Evolutionary conservation across 2,113 vertebrate species (phyloP).

Genomic region (Boulengeromyrus knoepffleri): DNA sequence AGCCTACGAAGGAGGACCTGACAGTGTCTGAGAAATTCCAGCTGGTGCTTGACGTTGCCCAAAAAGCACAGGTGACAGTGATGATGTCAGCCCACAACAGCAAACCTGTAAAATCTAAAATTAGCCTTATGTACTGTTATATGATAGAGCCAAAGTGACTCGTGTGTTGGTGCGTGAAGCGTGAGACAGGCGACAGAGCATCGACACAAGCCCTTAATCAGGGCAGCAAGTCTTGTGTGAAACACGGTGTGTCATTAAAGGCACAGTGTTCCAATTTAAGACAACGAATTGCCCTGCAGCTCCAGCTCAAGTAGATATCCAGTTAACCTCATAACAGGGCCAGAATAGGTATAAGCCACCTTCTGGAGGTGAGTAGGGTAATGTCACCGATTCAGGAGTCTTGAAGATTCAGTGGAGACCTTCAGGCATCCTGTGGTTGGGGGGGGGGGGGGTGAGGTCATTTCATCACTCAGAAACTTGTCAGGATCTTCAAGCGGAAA

Average conservation of each 20-base stretch:
- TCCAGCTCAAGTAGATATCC: background rate
- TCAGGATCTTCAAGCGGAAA: background rate
- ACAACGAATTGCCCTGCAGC: background rate
- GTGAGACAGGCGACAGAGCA: background rate
- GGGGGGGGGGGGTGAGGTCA: background rate
- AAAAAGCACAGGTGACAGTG: slow-evolving; percentile 84
- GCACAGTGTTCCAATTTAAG: background rate
- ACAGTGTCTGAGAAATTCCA: slow-evolving; percentile 97
- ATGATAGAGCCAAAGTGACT: background rate
- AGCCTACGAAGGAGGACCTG: slow-evolving; percentile 87
- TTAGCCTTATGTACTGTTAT: background rate
- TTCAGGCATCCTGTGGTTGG: background rate
- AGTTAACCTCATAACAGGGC: background rate
- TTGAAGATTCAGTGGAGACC: background rate
- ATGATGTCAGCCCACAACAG: background rate
- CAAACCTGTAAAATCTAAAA: background rate
- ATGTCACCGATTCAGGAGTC: background rate
- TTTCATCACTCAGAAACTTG: background rate
- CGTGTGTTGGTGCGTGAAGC: background rate
- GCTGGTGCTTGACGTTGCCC: slow-evolving; percentile 91
- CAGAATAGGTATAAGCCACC: background rate
- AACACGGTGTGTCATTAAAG: background rate
- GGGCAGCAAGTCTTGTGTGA: background rate
- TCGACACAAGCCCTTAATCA: background rate
- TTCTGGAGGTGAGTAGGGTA: background rate